Evolutionary conservation across 2,888 invertebrate genomes (phyloP).

Genomic region (Nysson spinosus): DNA sequence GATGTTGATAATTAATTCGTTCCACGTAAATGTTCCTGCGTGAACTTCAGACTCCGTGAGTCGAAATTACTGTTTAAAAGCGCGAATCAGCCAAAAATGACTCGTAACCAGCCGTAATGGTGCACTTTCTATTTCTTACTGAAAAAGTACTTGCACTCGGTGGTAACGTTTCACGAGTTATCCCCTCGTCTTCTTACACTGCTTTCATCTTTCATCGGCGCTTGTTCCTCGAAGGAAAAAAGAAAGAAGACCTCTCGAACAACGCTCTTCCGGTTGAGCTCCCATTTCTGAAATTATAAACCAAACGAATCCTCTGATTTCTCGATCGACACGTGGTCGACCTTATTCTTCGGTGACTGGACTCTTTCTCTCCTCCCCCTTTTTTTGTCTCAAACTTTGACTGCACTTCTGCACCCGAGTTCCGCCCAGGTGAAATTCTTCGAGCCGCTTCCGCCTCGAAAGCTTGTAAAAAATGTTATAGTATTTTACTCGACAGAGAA

Average conservation of each 20-base stretch:
- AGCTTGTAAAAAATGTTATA: neutral
- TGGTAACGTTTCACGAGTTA: no score
- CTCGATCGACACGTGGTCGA: constrained; percentile 24
- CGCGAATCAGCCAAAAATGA: no score
- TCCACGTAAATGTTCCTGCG: no score
- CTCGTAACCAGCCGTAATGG: no score
- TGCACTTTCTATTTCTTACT: no score
- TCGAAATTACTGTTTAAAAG: no score
- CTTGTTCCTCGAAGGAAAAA: neutral
- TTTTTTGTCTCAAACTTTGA: constrained; percentile 14
- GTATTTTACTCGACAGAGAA: no score
- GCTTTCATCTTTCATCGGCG: no score
- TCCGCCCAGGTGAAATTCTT: neutral
- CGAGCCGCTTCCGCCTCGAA: neutral
- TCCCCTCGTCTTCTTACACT: no score
- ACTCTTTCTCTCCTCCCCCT: constrained; percentile 1
- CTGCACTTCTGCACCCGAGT: neutral
- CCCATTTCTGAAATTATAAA: constrained; percentile 26
- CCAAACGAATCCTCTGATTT: constrained; percentile 14
- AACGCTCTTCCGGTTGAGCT: constrained; percentile 11
- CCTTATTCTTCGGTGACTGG: constrained; percentile 20
- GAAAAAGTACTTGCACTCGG: no score
- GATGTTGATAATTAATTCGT: no score
- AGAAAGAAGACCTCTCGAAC: neutral
- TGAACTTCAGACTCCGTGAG: no score